Evolutionary conservation across 2,797 vertebrate genomes (phyloP), one percentile per base, ranked within the genome.

Genomic region (Philypnodon macrostomus): DNA sequence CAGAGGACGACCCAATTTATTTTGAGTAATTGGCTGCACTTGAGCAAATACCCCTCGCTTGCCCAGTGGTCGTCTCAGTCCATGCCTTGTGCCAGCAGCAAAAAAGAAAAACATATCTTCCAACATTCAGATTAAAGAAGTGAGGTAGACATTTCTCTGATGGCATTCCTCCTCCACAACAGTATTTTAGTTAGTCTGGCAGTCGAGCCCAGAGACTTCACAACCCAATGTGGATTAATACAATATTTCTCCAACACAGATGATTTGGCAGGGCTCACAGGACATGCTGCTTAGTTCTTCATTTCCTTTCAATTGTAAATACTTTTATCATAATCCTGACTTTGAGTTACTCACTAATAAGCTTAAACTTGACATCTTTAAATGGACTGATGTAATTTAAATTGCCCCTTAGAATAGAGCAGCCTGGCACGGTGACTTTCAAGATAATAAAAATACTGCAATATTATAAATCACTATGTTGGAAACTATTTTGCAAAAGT

Each of bases 1-100:
- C 63, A 80, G 75, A 86, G 85, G 86, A 89, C 85, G 78, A 87
- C 83, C 77, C 82, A 87, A 87, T 90, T 89, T 89, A 88, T 88
- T 88, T 87, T 73, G 72, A 81, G 84, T 90, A 90, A 90, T 90
- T 91, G 88, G 86, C 89, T 88, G 79, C 87, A 90, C 89, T 90
- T 91, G 88, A 90, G 84, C 81, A 90, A 90, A 90, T 85, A 89
- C 70, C 65, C 58, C 60, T 66, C 69, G 75, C 80, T 77, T 76
- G 71, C 75, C 72, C 80, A 73, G 67, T 84, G 80, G 80, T 78
- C 74, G 56, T 65, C 74, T 85, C 62, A 55, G 57, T 78, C 71
- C 60, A 50, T 56, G 58, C 58, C 64, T 68, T 10, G 48, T 81
- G 72, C 69, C 67, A 76, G 54, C 67, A 63, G 71, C 67, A 58